Percentiles rank a stretch among this genome's conserved stretches.
phyloP scores from a whole-genome alignment of 1,140 invertebrate species.

The Drosophila repleta region DNA sequence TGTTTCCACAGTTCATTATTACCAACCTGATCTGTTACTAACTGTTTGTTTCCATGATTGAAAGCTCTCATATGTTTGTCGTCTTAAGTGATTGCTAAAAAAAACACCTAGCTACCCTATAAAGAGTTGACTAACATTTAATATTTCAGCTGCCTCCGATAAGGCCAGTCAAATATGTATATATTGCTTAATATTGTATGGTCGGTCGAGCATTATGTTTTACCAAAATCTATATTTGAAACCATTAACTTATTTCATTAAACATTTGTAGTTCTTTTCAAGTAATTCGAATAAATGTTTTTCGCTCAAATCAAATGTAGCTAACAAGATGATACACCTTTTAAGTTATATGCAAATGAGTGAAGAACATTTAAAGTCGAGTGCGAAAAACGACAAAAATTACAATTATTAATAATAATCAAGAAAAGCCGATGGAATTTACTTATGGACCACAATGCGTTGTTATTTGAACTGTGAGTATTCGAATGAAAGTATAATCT shows the following conservation, averaged over 20 bases:
- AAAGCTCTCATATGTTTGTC: too few species aligned
- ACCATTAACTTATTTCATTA: conserved; percentile 19
- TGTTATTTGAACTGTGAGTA: conserved; percentile 24
- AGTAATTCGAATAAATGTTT: background rate
- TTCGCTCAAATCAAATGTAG: too few species aligned
- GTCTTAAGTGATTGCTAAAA: background rate
- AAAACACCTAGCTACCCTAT: conserved; percentile 22
- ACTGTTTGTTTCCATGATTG: too few species aligned
- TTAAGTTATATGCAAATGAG: too few species aligned
- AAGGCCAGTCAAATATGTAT: background rate
- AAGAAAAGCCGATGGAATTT: conserved; percentile 30
- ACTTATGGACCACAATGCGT: conserved; percentile 17
- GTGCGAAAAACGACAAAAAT: too few species aligned
- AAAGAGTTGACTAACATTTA: background rate
- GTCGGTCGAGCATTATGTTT: background rate
- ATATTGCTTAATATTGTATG: conserved; percentile 3
- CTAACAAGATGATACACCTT: too few species aligned
- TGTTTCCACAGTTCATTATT: background rate
- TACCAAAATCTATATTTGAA: conserved; percentile 22
- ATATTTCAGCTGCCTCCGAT: background rate
- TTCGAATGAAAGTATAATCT: conserved; percentile 23
- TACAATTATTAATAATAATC: background rate
- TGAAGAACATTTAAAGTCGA: too few species aligned
- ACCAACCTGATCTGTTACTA: background rate
- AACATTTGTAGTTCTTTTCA: background rate